Evolutionary conservation across 2,797 vertebrate genomes (phyloP).

Genomic region (Lithobates pipiens): DNA sequence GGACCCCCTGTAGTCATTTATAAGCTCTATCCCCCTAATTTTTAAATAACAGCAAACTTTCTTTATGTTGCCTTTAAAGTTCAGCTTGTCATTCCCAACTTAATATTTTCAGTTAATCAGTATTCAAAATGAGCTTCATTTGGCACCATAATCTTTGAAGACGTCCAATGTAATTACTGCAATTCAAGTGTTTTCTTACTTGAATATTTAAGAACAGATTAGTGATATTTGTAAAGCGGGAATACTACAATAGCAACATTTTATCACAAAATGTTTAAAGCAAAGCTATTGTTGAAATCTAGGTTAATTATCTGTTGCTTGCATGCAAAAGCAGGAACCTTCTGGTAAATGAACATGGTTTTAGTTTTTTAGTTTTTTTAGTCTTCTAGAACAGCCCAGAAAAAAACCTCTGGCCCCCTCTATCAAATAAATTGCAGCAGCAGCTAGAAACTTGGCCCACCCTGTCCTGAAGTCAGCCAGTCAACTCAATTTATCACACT

Average conservation of each 20-base stretch:
- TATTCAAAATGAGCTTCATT: background rate
- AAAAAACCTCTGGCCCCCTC: too few species aligned
- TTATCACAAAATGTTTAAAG: background rate
- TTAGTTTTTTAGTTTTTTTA: too few species aligned
- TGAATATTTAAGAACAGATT: constrained; percentile 8
- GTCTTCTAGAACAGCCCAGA: too few species aligned
- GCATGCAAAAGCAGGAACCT: too few species aligned
- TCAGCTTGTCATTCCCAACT: background rate
- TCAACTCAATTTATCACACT: too few species aligned
- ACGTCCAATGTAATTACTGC: background rate
- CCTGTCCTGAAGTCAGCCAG: too few species aligned
- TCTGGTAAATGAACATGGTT: too few species aligned
- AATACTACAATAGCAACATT: background rate
- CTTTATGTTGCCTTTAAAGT: background rate
- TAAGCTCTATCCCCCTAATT: background rate
- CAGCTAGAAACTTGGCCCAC: too few species aligned
- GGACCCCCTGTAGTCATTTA: too few species aligned
- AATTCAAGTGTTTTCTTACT: background rate
- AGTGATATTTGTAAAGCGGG: background rate
- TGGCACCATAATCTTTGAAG: background rate
- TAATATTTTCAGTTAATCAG: constrained; percentile 10
- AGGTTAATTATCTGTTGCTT: too few species aligned
- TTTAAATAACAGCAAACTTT: constrained; percentile 27
- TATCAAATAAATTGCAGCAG: too few species aligned
- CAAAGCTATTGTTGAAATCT: too few species aligned